These are phyloP conservation scores for Mormyrus iriodes DNA, from an alignment of 2,113 vertebrate genomes.

Conservation along the genomic window DNA sequence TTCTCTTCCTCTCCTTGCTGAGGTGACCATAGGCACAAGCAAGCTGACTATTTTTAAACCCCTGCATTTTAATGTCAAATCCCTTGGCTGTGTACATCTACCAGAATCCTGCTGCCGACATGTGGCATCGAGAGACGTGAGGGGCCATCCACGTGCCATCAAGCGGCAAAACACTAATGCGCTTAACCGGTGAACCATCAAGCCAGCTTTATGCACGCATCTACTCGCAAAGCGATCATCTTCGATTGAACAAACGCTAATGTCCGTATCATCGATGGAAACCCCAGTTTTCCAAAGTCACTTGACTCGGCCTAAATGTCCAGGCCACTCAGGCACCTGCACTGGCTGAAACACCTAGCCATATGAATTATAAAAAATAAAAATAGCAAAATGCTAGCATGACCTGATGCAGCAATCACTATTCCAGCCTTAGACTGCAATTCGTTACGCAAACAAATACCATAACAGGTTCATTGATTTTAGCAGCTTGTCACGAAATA, in stretches of 20 bases:
- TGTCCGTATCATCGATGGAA: background rate
- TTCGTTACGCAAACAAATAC: background rate
- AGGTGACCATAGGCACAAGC: background rate
- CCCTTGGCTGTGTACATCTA: background rate
- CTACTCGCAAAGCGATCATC: background rate
- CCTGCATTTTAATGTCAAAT: slow-evolving; percentile 22
- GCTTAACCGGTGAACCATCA: background rate
- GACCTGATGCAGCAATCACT: background rate
- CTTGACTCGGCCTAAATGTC: background rate
- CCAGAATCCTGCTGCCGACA: background rate
- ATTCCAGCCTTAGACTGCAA: background rate
- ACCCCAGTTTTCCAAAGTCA: background rate
- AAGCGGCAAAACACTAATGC: background rate
- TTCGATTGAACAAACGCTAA: background rate
- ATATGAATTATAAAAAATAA: background rate
- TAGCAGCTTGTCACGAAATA: background rate
- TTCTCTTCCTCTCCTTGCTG: background rate
- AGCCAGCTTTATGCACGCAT: background rate
- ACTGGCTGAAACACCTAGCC: background rate
- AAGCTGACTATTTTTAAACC: slow-evolving; percentile 14
- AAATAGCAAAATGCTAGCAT: background rate
- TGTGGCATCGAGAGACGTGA: background rate
- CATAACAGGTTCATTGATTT: background rate
- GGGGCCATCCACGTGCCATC: background rate
- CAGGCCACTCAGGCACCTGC: background rate